Evolutionary conservation across 2,113 vertebrate genomes (phyloP).

Genomic region (Rhabdomys dilectus): DNA sequence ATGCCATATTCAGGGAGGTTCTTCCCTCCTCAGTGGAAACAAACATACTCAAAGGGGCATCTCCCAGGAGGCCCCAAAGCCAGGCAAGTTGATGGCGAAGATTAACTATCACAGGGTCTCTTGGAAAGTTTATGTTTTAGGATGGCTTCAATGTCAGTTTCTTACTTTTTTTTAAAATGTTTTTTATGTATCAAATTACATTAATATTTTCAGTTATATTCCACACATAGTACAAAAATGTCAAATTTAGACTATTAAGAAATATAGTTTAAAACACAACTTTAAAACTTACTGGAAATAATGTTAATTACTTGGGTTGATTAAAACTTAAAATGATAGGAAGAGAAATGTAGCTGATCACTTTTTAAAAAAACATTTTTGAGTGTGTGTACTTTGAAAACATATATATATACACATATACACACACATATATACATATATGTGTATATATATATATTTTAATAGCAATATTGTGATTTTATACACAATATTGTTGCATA

Average conservation of each 20-base stretch:
- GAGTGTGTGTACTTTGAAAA: too few species aligned
- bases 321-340: constrained; percentile 29
- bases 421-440: too few species aligned
- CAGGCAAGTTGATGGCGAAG: background rate
- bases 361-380: background rate
- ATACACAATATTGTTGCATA: background rate
- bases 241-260: constrained; percentile 49
- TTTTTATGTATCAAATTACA: background rate
- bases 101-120: background rate
- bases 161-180: constrained; percentile 24
- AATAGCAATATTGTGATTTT: background rate
- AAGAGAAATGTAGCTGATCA: background rate
- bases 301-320: background rate
- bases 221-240: background rate
- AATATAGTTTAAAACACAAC: background rate
- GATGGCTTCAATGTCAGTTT: background rate
- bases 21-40: background rate
- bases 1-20: background rate
- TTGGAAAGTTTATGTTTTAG: constrained; percentile 41
- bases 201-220: constrained; percentile 30
- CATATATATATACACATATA: too few species aligned
- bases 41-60: background rate
- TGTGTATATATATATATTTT: background rate
- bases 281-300: constrained; percentile 32
- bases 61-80: background rate